Percentiles rank a stretch among this genome's conserved stretches.
Evolutionary conservation across 2,888 invertebrate species (phyloP).

Genomic region (Homarus gammarus): DNA sequence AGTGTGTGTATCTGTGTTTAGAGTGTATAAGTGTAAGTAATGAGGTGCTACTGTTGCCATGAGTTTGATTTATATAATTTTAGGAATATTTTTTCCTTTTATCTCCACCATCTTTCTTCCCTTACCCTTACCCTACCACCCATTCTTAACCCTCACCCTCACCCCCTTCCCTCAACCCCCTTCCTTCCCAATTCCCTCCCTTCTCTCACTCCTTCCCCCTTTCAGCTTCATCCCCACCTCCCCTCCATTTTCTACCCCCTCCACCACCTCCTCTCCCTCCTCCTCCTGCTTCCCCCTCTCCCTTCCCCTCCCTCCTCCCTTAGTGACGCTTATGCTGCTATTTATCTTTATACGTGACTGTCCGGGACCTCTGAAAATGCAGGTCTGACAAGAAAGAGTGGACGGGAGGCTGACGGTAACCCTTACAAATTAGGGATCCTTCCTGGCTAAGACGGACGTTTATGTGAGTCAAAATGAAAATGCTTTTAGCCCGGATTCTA

Average conservation of each 20-base stretch:
- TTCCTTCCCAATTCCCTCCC: neutral
- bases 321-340: neutral
- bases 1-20: no score
- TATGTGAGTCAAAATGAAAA: slow-evolving; percentile 36
- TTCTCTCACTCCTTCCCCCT: no score
- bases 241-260: no score
- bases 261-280: neutral
- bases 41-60: no score
- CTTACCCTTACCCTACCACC: neutral
- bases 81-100: no score
- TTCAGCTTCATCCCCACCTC: no score
- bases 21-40: no score
- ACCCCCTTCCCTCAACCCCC: neutral
- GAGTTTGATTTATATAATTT: no score
- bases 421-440: slow-evolving; percentile 38
- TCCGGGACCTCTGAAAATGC: neutral
- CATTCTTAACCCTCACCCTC: neutral
- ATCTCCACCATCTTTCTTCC: no score
- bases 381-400: neutral
- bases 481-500: slow-evolving; percentile 26
- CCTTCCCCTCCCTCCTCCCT: neutral
- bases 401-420: slow-evolving; percentile 20
- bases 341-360: slow-evolving; percentile 16
- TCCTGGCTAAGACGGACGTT: slow-evolving; percentile 2
- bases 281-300: neutral